These are phyloP conservation scores for Chaunax sp. DNA, from an alignment of 2,797 vertebrate species.

Conservation along the genomic window DNA sequence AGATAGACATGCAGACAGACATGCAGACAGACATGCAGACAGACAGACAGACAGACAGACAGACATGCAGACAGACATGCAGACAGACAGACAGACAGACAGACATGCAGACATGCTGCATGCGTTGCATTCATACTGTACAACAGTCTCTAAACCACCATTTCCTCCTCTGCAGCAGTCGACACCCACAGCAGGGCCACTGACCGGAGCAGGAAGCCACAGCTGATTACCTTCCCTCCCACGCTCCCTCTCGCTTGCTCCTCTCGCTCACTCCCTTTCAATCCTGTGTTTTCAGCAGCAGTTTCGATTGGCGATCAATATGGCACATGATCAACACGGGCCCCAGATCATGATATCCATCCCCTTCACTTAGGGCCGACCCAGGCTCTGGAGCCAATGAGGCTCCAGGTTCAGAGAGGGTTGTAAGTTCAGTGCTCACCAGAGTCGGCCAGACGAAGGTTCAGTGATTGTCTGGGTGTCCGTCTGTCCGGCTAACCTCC, in stretches of 20 bases:
- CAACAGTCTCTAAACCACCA: constrained; percentile 40
- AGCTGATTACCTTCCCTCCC: constrained; percentile 60
- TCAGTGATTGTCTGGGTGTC: constrained; percentile 62
- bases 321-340: constrained; percentile 71
- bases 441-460: constrained; percentile 59
- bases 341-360: constrained; percentile 70
- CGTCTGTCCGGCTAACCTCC: constrained; percentile 74
- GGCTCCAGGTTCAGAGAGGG: constrained; percentile 48
- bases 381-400: constrained; percentile 48
- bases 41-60: too few relatives aligned
- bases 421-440: constrained; percentile 65
- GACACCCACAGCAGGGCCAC: constrained; percentile 46
- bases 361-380: constrained; percentile 63
- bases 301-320: constrained; percentile 76
- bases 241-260: not conserved
- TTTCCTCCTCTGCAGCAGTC: constrained; percentile 47
- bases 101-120: constrained; percentile 8
- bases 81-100: too few relatives aligned
- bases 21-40: too few relatives aligned
- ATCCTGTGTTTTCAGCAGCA: constrained; percentile 70
- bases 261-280: constrained; percentile 29
- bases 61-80: too few relatives aligned
- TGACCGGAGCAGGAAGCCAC: constrained; percentile 48
- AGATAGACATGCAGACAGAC: too few relatives aligned
- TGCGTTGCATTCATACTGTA: too few relatives aligned